Base-by-base conservation (phyloP, 1,140 invertebrate species). In the Augochlora pura region DNA sequence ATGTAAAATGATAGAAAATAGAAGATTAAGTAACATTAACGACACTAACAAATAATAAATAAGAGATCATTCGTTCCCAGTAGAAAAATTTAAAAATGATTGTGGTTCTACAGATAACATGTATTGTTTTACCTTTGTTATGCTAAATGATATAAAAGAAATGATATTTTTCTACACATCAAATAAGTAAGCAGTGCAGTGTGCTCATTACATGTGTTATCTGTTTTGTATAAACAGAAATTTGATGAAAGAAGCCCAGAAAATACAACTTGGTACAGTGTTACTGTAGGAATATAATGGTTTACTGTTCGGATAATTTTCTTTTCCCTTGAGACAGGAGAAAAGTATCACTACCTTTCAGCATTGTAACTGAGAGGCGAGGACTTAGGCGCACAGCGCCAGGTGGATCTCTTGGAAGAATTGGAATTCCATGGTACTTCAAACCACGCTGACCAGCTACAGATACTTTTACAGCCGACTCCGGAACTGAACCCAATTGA, bases 371-470 rank as follows among this genome's bases (percentile, higher is more conserved):
- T 85, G 91, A 91, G 73, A 87, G 87, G 57, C 89, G 90, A 88
- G 91, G 91, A 75, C 65, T 57, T 83, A 86, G 81, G 72, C 91
- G 91, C 80, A 84, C 83, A 81, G 90, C 87, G 80, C 88, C 89
- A 68, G 91, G 91, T 81, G 89, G 90, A 81, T 92, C 89, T 84
- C 78, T 77, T 82, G 90, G 90, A 83, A 92, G 89, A 77, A 92
- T 90, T 62, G 91, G 91, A 72, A 89, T 75, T 69, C 86, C 88
- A 80, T 92, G 90, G 77, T 83, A 91, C 83, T 80, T 87, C 80
- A 92, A 81, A 81, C 91, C 91, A 82, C 80, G 84, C 65, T 81
- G 87, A 86, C 91, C 91, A 73, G 82, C 46, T 65, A 83, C 76
- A 46, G 86, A 87, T 80, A 92, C 81, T 86, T 82, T 81, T 81